A percentile compares a stretch with the other conserved stretches of the same genome.
These are phyloP conservation scores for Paradoxurus hermaphroditus DNA, from an alignment of 2,113 vertebrate genomes.

Conservation along the genomic window DNA sequence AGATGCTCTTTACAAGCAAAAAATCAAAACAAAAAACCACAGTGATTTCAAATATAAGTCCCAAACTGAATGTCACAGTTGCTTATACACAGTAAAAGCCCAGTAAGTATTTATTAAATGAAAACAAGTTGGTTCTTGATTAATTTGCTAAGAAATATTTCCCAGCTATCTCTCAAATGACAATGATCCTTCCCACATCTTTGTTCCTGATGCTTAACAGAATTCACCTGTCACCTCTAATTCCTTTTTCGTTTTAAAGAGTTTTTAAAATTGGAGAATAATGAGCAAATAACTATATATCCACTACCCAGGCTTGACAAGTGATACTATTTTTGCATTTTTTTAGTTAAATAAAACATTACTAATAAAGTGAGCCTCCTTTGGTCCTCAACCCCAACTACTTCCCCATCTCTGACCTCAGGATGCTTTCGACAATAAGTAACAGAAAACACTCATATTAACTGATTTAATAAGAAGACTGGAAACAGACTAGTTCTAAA, in stretches of 20 bases:
- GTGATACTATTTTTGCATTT: neutral
- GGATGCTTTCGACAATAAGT: neutral
- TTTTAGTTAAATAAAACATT: slow-evolving; percentile 26
- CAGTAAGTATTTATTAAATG: neutral
- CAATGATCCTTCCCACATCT: neutral
- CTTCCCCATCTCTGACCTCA: neutral
- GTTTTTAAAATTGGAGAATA: slow-evolving; percentile 15
- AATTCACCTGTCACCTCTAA: neutral
- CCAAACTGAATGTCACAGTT: neutral
- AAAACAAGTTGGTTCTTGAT: neutral
- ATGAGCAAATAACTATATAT: neutral
- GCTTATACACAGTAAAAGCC: neutral
- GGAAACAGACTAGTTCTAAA: neutral
- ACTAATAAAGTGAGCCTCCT: neutral
- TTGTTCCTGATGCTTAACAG: slow-evolving; percentile 21
- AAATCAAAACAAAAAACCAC: neutral
- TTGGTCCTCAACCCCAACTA: neutral
- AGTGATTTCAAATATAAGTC: neutral
- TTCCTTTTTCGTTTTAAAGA: neutral
- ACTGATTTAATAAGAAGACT: neutral
- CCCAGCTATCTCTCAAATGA: neutral
- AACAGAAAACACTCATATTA: neutral
- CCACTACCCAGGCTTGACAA: neutral
- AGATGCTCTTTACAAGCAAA: neutral
- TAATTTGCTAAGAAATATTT: slow-evolving; percentile 29